Evolutionary conservation across 2,888 invertebrate genomes (phyloP).

Genomic region (Spodoptera littoralis): DNA sequence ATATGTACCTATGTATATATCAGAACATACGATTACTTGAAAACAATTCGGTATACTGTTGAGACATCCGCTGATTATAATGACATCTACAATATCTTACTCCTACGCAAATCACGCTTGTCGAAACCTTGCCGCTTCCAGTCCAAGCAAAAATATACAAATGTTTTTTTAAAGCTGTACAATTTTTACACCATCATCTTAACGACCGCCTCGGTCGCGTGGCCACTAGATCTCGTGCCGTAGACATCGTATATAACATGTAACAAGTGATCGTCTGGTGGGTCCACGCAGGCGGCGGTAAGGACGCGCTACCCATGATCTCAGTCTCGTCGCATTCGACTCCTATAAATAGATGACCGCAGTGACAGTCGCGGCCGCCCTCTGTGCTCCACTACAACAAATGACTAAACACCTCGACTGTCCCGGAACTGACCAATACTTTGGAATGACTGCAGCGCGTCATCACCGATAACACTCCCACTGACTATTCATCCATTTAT

Average conservation of each 20-base stretch:
- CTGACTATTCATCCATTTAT: constrained; percentile 44
- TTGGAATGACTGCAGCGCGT: constrained; percentile 47
- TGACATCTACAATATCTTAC: constrained; percentile 71
- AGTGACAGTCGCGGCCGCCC: constrained; percentile 43
- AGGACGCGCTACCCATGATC: constrained; percentile 60
- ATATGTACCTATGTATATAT: constrained; percentile 40
- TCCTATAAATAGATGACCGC: constrained; percentile 63
- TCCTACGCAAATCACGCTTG: constrained; percentile 76
- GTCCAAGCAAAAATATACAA: constrained; percentile 87
- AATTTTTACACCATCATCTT: constrained; percentile 81
- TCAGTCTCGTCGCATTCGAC: constrained; percentile 78
- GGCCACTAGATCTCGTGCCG: constrained; percentile 51
- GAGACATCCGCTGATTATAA: constrained; percentile 55
- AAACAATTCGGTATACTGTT: constrained; percentile 44
- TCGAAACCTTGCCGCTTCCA: constrained; percentile 74
- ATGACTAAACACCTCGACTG: constrained; percentile 37
- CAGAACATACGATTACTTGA: constrained; percentile 44
- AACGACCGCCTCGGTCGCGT: constrained; percentile 63
- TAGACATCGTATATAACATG: constrained; percentile 43
- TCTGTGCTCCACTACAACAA: constrained; percentile 31
- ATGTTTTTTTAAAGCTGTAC: constrained; percentile 84
- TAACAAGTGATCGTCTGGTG: constrained; percentile 40
- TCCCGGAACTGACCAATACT: constrained; percentile 45
- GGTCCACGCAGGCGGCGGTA: constrained; percentile 47
- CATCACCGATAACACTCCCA: constrained; percentile 32